phyloP scores from a whole-genome alignment of 2,888 invertebrate species.

The Eristalis tenax region DNA sequence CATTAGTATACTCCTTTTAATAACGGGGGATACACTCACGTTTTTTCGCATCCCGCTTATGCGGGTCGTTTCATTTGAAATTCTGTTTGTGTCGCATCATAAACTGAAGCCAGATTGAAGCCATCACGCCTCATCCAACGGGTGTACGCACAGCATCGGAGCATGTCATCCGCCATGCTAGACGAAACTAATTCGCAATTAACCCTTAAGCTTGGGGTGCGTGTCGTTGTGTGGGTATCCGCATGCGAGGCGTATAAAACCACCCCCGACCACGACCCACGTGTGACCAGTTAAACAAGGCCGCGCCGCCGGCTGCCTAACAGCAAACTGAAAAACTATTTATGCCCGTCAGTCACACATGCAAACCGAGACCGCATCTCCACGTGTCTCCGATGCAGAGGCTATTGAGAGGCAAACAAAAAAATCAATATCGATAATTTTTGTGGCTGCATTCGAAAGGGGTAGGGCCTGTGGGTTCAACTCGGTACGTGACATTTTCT shows the following conservation, averaged over 20 bases:
- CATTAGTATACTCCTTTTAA: slow-evolving; percentile 16
- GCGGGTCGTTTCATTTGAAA: background rate
- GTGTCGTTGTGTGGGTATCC: background rate
- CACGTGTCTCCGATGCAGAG: slow-evolving; percentile 3
- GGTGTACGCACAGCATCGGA: background rate
- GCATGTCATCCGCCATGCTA: slow-evolving; percentile 6
- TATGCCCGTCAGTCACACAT: slow-evolving; percentile 12
- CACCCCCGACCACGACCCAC: slow-evolving; percentile 5
- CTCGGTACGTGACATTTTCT: slow-evolving; percentile 28
- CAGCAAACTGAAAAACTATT: slow-evolving; percentile 20
- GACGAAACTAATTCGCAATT: slow-evolving; percentile 37
- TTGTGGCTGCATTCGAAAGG: slow-evolving; percentile 10
- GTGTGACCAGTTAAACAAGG: slow-evolving; percentile 47
- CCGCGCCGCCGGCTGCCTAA: slow-evolving; percentile 21
- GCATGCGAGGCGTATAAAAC: slow-evolving; percentile 17
- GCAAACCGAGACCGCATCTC: background rate
- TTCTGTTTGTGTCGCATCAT: slow-evolving; percentile 18
- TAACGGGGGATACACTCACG: background rate
- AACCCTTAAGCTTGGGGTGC: slow-evolving; percentile 15
- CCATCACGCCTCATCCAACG: background rate
- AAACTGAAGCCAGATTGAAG: slow-evolving; percentile 14
- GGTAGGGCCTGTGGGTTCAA: background rate
- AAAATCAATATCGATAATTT: slow-evolving; percentile 56
- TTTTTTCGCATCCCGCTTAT: background rate
- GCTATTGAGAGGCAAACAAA: background rate